These are phyloP conservation scores for Falco cherrug DNA, from an alignment of 2,797 vertebrate species.

Conservation along the genomic window DNA sequence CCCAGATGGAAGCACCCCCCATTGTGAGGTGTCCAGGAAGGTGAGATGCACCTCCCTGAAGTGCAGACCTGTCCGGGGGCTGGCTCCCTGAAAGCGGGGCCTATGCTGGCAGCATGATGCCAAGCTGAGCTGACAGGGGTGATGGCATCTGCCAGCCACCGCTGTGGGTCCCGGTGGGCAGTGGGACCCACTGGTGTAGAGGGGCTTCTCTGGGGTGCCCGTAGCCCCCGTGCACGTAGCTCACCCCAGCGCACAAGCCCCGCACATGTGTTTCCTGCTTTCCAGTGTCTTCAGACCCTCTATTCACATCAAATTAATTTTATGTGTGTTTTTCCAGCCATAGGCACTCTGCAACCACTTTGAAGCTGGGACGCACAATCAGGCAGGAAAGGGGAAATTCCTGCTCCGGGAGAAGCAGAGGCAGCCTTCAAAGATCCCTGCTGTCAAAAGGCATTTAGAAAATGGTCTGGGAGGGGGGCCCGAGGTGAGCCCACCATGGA, in stretches of 20 bases:
- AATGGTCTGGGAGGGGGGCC: not conserved
- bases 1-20: not conserved
- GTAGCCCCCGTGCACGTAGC: accelerated
- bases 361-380: not conserved
- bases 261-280: not conserved
- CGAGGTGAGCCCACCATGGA: not conserved
- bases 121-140: not conserved
- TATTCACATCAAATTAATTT: not conserved
- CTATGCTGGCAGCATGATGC: accelerated
- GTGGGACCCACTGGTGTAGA: not conserved
- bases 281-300: not conserved
- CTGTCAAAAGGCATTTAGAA: not conserved
- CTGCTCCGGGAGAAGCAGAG: not conserved
- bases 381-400: not conserved
- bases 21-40: not conserved
- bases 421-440: not conserved
- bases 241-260: not conserved
- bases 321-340: not conserved
- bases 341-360: not conserved
- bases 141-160: not conserved
- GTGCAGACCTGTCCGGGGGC: not conserved
- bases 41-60: not conserved
- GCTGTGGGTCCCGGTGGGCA: accelerated
- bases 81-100: not conserved
- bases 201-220: not conserved